Conservation (phyloP, 2,113 vertebrate genomes). For the Scophthalmus maximus region DNA sequence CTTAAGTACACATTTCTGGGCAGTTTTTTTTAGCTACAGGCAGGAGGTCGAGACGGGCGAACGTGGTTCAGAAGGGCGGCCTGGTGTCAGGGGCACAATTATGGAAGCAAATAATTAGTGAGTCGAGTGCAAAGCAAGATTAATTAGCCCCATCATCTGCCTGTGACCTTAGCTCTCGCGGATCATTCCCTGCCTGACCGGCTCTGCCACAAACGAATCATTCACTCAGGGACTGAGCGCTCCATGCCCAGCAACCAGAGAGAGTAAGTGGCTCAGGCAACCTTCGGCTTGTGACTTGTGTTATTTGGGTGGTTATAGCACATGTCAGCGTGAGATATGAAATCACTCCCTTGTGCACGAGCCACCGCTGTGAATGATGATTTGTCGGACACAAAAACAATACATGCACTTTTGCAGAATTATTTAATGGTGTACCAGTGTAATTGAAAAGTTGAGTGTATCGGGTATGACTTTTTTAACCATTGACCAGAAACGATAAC, state of each 20-base stretch:
- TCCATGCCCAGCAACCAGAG: constrained; percentile 49
- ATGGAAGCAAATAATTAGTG: constrained; percentile 74
- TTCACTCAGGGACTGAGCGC: constrained; percentile 41
- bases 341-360: constrained; percentile 42
- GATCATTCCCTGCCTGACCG: constrained; percentile 67
- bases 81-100: constrained; percentile 60
- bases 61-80: constrained; percentile 33
- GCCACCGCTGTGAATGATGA: constrained; percentile 10
- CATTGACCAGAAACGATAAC: neutral
- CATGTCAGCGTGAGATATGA: constrained; percentile 44
- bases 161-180: constrained; percentile 67
- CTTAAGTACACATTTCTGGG: constrained; percentile 40
- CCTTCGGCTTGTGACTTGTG: constrained; percentile 39
- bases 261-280: constrained; percentile 34
- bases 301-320: constrained; percentile 31
- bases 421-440: neutral
- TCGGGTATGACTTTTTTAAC: neutral
- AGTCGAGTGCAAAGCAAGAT: constrained; percentile 73
- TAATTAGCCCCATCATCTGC: constrained; percentile 75
- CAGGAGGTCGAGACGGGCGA: constrained; percentile 29
- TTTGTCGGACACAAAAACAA: constrained; percentile 1
- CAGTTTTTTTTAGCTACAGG: constrained; percentile 47
- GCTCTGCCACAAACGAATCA: constrained; percentile 61
- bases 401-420: neutral
- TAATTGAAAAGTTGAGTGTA: neutral